These are phyloP conservation scores for Cricetomys ansorgei DNA, from an alignment of 2,113 vertebrate genomes.

Conservation along the genomic window DNA sequence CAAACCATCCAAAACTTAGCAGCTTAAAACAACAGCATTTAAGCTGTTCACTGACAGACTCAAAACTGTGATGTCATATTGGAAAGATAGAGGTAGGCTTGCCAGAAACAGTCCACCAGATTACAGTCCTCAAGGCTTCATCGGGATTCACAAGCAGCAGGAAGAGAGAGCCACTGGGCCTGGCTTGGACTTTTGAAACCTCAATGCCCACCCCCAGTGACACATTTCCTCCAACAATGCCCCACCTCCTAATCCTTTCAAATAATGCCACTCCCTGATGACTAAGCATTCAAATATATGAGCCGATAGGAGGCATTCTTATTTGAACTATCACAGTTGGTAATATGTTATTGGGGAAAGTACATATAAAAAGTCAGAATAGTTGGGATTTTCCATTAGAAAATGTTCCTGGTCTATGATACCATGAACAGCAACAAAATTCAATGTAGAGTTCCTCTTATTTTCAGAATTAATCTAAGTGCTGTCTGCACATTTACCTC, in stretches of 20 bases:
- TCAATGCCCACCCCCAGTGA: no score
- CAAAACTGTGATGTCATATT: constrained; percentile 1
- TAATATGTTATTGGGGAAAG: background rate
- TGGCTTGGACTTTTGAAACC: no score
- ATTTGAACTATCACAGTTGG: no score
- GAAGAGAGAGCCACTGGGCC: no score
- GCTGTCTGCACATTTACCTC: constrained; percentile 29
- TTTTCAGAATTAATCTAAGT: constrained; percentile 16
- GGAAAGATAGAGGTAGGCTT: constrained; percentile 5
- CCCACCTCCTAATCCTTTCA: no score
- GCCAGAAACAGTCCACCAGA: constrained; percentile 13
- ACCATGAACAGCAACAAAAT: constrained; percentile 48
- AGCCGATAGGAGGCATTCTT: no score
- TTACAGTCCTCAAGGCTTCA: background rate
- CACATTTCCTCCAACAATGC: no score
- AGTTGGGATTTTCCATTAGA: constrained; percentile 4
- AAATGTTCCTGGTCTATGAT: constrained; percentile 18
- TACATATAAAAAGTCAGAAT: background rate
- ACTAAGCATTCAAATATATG: no score
- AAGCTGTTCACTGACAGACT: background rate
- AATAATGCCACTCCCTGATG: no score
- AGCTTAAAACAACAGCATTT: constrained; percentile 33
- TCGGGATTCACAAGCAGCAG: background rate
- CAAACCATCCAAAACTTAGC: background rate
- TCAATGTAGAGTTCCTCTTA: background rate